phyloP scores from a whole-genome alignment of 2,113 vertebrate genomes.

The Serinus canaria region DNA sequence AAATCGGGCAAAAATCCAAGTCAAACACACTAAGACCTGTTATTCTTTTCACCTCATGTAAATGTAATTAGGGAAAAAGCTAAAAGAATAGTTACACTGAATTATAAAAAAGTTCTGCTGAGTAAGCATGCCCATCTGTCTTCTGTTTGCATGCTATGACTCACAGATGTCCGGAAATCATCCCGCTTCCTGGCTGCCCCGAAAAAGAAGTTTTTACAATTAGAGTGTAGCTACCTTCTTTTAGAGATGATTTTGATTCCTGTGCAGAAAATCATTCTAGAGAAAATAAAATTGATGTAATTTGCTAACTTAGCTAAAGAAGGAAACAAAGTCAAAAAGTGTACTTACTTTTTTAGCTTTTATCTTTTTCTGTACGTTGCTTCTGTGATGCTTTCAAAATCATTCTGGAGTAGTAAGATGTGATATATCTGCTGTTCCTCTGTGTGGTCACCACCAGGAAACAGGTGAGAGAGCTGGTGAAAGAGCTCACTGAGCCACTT shows the following conservation, averaged over 20 bases:
- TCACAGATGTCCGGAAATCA: slow-evolving; percentile 10
- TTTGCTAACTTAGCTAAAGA: background rate
- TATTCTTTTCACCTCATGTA: background rate
- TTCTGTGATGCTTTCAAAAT: background rate
- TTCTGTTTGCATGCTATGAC: background rate
- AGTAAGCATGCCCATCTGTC: background rate
- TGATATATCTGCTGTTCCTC: background rate
- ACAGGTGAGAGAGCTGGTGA: background rate
- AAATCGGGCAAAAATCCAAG: background rate
- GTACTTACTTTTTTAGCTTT: background rate
- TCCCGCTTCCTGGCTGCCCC: background rate
- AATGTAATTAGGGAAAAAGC: background rate
- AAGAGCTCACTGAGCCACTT: background rate
- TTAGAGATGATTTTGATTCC: background rate
- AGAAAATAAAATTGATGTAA: background rate
- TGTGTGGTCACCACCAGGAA: background rate
- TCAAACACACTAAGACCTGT: background rate
- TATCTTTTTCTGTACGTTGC: background rate
- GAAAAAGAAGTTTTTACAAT: background rate
- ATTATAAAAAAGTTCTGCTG: background rate
- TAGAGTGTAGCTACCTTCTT: background rate
- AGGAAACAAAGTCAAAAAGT: background rate
- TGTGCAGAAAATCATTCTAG: background rate
- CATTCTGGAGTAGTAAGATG: background rate
- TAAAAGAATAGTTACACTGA: background rate